Evolutionary conservation across 2,113 vertebrate genomes (phyloP).

Genomic region (Semicossyphus pulcher): DNA sequence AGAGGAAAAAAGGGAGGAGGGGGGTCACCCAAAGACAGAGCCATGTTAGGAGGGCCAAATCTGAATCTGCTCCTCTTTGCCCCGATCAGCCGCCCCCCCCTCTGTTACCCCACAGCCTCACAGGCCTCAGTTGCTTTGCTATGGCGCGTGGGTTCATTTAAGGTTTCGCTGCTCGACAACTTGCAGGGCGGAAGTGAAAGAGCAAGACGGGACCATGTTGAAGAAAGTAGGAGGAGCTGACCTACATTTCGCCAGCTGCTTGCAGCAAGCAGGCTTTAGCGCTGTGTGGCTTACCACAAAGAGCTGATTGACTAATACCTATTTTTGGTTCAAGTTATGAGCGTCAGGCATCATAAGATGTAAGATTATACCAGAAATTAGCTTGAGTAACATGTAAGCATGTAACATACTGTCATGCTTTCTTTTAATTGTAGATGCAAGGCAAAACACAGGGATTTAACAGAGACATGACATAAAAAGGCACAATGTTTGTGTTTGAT

Average conservation of each 20-base stretch:
- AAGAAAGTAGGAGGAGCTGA: conserved; percentile 71
- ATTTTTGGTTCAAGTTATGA: conserved; percentile 25
- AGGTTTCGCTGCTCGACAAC: conserved; percentile 60
- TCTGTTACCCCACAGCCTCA: conserved; percentile 11
- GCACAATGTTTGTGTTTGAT: background rate
- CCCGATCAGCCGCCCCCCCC: background rate
- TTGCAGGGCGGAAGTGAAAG: conserved; percentile 48
- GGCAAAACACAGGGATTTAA: background rate
- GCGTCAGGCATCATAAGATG: background rate
- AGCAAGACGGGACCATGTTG: conserved; percentile 34
- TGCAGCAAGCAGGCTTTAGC: background rate
- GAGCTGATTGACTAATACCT: conserved; percentile 35
- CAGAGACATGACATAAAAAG: background rate
- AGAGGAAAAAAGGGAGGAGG: conserved; percentile 6
- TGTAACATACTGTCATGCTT: background rate
- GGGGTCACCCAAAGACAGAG: background rate
- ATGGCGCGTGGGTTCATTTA: conserved; percentile 66
- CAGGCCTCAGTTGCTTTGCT: conserved; percentile 46
- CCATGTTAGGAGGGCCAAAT: conserved; percentile 51
- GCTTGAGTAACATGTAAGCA: background rate
- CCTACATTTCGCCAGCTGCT: conserved; percentile 77
- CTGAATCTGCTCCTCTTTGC: conserved; percentile 15
- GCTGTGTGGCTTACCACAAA: conserved; percentile 37
- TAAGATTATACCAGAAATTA: conserved; percentile 2
- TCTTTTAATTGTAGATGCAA: background rate